Percentiles rank a stretch among this genome's conserved stretches.
Conservation (phyloP, 2,113 vertebrate genomes). For the Scophthalmus maximus region DNA sequence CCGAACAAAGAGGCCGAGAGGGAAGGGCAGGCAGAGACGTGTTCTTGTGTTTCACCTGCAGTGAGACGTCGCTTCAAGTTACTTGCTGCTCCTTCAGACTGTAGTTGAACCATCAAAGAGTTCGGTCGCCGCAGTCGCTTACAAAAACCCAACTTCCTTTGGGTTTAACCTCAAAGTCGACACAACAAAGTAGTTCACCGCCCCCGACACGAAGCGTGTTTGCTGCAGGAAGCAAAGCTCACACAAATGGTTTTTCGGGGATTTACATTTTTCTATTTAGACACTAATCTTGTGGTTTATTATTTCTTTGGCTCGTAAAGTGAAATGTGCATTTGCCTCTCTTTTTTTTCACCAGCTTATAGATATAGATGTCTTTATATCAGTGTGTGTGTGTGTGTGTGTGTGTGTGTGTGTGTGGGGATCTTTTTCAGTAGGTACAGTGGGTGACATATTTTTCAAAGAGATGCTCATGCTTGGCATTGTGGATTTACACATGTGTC, state of each 20-base stretch:
- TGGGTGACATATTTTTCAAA: conserved; percentile 31
- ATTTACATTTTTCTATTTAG: too few species aligned
- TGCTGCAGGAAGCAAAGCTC: too few species aligned
- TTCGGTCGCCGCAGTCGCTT: too few species aligned
- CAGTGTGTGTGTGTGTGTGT: too few species aligned
- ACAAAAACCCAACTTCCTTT: too few species aligned
- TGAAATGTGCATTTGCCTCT: too few species aligned
- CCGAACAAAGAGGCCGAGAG: conserved; percentile 42
- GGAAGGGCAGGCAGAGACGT: conserved; percentile 16
- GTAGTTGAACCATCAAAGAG: conserved; percentile 54
- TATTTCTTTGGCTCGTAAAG: conserved; percentile 7
- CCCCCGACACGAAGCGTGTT: conserved; percentile 6
- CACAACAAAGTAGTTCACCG: conserved; percentile 39
- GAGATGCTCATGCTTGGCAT: neutral
- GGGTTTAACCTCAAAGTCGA: neutral
- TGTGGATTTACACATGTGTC: neutral
- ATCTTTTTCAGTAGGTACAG: too few species aligned
- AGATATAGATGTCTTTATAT: too few species aligned
- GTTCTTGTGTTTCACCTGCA: conserved; percentile 35
- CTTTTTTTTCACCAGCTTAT: too few species aligned
- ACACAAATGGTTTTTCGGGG: too few species aligned
- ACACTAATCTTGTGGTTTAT: conserved; percentile 15
- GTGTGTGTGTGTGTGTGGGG: too few species aligned
- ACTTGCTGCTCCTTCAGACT: conserved; percentile 38
- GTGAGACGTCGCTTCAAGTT: conserved; percentile 38